Evolutionary conservation across 2,113 vertebrate species (phyloP).

Genomic region (Falco punctatus): DNA sequence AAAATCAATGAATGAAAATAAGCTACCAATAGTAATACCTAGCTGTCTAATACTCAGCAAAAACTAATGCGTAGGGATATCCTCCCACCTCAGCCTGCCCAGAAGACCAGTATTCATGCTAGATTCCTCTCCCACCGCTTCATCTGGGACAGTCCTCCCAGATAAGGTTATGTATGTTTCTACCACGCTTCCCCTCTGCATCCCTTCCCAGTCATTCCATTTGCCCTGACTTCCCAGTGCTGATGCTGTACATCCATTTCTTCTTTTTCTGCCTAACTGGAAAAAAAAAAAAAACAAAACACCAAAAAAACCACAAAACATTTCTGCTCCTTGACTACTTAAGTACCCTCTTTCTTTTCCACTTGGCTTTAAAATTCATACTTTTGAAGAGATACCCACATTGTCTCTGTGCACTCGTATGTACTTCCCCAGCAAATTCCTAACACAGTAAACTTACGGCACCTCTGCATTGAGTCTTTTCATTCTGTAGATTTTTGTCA

Average conservation of each 20-base stretch:
- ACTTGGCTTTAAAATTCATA: background rate
- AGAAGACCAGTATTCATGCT: background rate
- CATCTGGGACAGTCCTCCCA: background rate
- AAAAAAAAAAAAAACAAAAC: background rate
- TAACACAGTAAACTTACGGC: background rate
- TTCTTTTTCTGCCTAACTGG: background rate
- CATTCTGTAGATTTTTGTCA: background rate
- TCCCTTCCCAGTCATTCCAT: background rate
- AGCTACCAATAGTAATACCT: background rate
- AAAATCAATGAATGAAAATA: conserved; percentile 1
- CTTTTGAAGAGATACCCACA: background rate
- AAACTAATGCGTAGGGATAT: background rate
- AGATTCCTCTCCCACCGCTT: background rate
- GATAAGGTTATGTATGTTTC: background rate
- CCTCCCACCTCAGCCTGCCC: background rate
- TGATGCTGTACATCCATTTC: background rate
- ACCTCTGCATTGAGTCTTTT: background rate
- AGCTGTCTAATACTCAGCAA: background rate
- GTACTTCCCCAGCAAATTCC: background rate
- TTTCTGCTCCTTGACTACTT: background rate
- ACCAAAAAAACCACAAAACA: background rate
- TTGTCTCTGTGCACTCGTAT: background rate
- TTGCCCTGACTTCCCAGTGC: background rate
- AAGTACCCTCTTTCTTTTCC: background rate
- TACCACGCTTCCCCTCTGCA: background rate